Conservation (phyloP, 2,888 invertebrate species). For the Alloplasta piceator region DNA sequence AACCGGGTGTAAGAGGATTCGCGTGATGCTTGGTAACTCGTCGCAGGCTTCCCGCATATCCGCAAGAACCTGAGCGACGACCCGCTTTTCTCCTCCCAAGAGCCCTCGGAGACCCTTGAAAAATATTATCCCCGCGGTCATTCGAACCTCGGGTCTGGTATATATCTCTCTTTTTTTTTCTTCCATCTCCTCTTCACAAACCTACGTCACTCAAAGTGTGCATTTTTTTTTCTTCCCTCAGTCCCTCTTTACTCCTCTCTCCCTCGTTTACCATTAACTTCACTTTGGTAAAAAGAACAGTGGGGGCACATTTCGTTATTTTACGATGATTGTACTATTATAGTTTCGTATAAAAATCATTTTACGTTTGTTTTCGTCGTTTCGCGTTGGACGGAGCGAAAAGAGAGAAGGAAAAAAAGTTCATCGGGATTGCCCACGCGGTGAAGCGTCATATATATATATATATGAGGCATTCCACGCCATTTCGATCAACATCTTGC, state of each 20-base stretch:
- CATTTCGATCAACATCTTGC: too few species aligned
- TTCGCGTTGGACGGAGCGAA: not conserved
- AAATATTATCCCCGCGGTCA: slow-evolving; percentile 46
- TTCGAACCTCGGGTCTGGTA: slow-evolving; percentile 37
- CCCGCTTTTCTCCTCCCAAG: slow-evolving; percentile 48
- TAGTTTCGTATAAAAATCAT: slow-evolving; percentile 6
- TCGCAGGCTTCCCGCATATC: slow-evolving; percentile 43
- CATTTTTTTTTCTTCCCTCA: not conserved
- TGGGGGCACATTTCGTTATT: slow-evolving; percentile 10
- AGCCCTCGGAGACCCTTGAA: slow-evolving; percentile 40
- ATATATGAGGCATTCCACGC: too few species aligned
- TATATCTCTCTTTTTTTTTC: slow-evolving; percentile 16
- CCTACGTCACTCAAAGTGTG: not conserved
- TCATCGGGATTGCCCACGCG: slow-evolving; percentile 11
- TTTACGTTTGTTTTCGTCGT: slow-evolving; percentile 20
- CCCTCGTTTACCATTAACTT: not conserved
- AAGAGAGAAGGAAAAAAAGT: not conserved
- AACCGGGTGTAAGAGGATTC: slow-evolving; percentile 51
- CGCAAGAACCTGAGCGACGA: slow-evolving; percentile 46
- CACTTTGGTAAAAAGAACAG: not conserved
- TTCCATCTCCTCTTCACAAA: not conserved
- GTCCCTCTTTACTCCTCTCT: not conserved
- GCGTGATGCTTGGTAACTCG: slow-evolving; percentile 44
- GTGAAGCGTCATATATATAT: not conserved
- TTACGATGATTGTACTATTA: slow-evolving; percentile 23